Conservation (phyloP, 2,797 vertebrate species). For the Macroramphosus scolopax region DNA sequence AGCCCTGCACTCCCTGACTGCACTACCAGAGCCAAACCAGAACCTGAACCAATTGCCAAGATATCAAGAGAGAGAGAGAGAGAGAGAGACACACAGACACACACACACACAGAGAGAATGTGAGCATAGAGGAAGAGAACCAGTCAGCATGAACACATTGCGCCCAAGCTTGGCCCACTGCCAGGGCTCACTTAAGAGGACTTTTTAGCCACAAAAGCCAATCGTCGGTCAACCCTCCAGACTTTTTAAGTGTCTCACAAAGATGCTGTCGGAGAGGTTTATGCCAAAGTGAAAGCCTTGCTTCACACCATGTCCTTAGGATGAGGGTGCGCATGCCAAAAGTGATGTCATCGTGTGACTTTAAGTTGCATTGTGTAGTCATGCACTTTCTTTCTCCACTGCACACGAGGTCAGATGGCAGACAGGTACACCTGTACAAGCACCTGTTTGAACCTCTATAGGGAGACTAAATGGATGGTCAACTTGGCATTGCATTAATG, state of each 20-base stretch:
- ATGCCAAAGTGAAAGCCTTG: constrained; percentile 10
- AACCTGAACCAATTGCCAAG: constrained; percentile 57
- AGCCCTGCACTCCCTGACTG: constrained; percentile 55
- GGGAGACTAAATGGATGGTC: no score
- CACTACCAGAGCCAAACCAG: constrained; percentile 67
- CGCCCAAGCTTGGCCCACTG: constrained; percentile 60
- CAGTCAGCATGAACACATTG: constrained; percentile 50
- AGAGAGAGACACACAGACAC: constrained; percentile 28
- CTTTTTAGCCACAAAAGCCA: constrained; percentile 72
- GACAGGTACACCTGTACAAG: neutral
- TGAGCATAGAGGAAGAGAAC: constrained; percentile 38
- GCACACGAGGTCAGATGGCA: no score
- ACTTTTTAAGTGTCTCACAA: constrained; percentile 61
- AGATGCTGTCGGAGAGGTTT: constrained; percentile 46
- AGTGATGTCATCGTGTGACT: neutral
- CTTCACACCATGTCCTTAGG: neutral
- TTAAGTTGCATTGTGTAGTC: no score
- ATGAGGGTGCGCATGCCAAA: no score
- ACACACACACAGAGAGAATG: constrained; percentile 37
- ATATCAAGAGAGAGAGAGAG: constrained; percentile 43
- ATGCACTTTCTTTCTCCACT: no score
- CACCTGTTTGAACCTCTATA: neutral
- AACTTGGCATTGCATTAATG: neutral
- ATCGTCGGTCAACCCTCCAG: constrained; percentile 51
- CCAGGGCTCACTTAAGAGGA: constrained; percentile 74